Percentiles rank a stretch among this genome's conserved stretches.
Evolutionary conservation across 2,888 invertebrate species (phyloP).

Genomic region (Chrysina gloriosa): DNA sequence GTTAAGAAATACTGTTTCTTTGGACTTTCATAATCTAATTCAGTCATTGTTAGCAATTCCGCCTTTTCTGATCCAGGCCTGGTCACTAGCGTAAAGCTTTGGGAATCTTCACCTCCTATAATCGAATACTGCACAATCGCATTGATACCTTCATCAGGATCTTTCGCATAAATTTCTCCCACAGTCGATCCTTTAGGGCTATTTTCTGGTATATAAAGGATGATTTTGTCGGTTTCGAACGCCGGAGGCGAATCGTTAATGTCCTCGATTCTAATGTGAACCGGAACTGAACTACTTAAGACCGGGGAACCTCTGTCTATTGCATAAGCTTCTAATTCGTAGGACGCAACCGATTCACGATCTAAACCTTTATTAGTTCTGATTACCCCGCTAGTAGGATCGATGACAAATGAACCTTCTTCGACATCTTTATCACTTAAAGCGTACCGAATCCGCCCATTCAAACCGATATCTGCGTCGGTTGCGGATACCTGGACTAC

Average conservation of each 20-base stretch:
- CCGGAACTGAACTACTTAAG: conserved; percentile 70
- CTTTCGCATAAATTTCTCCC: conserved; percentile 88
- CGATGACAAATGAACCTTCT: conserved; percentile 92
- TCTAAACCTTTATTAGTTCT: conserved; percentile 91
- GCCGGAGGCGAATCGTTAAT: conserved; percentile 92
- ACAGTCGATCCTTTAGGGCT: conserved; percentile 96
- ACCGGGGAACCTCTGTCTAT: conserved; percentile 85
- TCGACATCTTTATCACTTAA: conserved; percentile 79
- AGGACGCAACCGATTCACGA: conserved; percentile 87
- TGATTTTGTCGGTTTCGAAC: conserved; percentile 88
- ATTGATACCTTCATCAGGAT: conserved; percentile 93
- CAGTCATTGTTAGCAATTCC: conserved; percentile 88
- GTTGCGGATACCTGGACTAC: conserved; percentile 83
- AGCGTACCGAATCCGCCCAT: conserved; percentile 87
- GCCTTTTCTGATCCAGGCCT: conserved; percentile 87
- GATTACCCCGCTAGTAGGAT: conserved; percentile 91
- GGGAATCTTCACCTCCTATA: conserved; percentile 91
- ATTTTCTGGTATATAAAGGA: conserved; percentile 92
- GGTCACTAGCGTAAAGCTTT: conserved; percentile 84
- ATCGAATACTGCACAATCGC: conserved; percentile 95
- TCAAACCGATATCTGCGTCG: conserved; percentile 87
- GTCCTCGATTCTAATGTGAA: conserved; percentile 86
- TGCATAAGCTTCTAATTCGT: conserved; percentile 88
- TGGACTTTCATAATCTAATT: conserved; percentile 95
- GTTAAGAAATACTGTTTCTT: conserved; percentile 90